Evolutionary conservation across 1,140 invertebrate species (phyloP), one percentile per base, ranked within the genome.

Genomic region (Sycobia sp.): DNA sequence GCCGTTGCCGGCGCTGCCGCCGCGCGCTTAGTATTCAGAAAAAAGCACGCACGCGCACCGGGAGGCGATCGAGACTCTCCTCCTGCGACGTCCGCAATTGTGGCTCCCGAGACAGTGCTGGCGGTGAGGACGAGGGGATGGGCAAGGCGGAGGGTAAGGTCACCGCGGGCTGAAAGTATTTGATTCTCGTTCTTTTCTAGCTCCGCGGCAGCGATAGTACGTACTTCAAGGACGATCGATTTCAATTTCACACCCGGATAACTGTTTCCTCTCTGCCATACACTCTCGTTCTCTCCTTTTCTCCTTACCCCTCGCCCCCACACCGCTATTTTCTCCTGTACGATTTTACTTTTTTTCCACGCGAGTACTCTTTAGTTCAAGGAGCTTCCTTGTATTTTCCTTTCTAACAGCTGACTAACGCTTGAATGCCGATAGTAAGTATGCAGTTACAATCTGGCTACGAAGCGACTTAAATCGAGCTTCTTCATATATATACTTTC

Each of bases 211-310:
- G 29, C 4, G 11, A 32, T 4, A 63, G 44, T 43, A 51, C 46
- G 51, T 69, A 67, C 56, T 49, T 69, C 56, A 44, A 50, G 46
- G 13, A 51, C 36, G 47, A 43, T 57, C 62, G 62, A 65, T 65
- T 55, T 65, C 51, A 58, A 58, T 65, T 47, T 65, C 41, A 54
- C 41, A 56, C 43, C 39, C 18, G 58, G 62, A 69, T 54, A 66
- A 54, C 54, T 20, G 49, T 50, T 23, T 27, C 18, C 34, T 51
- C 43, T 10, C 38, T 50, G 18, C 16, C 22, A 51, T 14, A 16
- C n/a, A 29, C 27, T 29, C 46, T 29, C 27, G 16, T 2, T 49
- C 14, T 32, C 27, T 32, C 27, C 22, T 16, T 32, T 27, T 25
- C 22, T 25, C 16, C 20, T 22, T 46, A 9, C 25, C 50, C 39